Conservation (phyloP, 2,797 vertebrate genomes). For the Furcifer pardalis region DNA sequence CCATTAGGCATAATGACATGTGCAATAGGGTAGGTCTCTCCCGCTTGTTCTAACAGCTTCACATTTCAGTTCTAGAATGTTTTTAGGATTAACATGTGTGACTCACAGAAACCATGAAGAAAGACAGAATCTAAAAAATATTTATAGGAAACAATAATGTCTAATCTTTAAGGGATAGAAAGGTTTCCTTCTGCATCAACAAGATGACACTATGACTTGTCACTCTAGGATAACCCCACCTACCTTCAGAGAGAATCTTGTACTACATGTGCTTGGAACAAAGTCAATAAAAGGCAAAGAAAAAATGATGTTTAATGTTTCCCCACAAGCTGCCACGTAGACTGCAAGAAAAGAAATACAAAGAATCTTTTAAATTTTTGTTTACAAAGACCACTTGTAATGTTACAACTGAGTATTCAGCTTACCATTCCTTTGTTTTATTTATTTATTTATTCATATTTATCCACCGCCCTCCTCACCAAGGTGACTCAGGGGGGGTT, state of each 20-base stretch:
- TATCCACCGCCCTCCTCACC: no score
- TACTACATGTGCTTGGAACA: constrained; percentile 92
- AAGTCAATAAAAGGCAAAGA: constrained; percentile 96
- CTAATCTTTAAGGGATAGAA: no score
- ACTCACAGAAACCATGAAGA: no score
- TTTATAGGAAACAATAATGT: neutral
- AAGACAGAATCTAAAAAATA: constrained; percentile 11
- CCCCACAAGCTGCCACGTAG: constrained; percentile 96
- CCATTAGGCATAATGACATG: no score
- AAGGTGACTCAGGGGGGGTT: no score
- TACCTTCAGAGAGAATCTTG: constrained; percentile 91
- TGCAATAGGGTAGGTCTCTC: no score
- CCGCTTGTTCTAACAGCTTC: no score
- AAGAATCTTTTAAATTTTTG: neutral
- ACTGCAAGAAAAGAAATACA: constrained; percentile 76
- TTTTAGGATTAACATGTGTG: no score
- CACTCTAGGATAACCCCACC: constrained; percentile 55
- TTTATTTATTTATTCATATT: no score
- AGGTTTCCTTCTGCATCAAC: neutral
- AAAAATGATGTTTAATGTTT: constrained; percentile 96
- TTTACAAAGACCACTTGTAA: neutral
- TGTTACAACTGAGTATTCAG: neutral
- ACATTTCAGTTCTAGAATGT: no score
- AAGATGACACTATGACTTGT: neutral
- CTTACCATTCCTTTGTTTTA: no score